Evolutionary conservation across 1,140 invertebrate genomes (phyloP), one percentile per base, ranked within the genome.

Genomic region (Dysdera silvatica): DNA sequence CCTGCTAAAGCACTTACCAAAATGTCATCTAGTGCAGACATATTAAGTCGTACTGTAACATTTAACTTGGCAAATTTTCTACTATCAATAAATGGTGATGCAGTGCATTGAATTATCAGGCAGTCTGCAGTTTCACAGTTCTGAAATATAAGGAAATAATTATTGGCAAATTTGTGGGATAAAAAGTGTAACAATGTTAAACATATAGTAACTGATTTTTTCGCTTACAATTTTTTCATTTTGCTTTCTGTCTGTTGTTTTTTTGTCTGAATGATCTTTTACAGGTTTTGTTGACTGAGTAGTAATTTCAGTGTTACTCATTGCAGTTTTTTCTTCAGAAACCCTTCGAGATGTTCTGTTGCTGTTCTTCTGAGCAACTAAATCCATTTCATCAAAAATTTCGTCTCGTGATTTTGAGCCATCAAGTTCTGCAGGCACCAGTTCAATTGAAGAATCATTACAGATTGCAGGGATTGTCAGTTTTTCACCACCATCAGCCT

Each of bases 41-140:
- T 14, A 35, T 65, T 53, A 1, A 65, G 40, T 33, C 37, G n/a
- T 14, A 52, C 37, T 52, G 54, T 29, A 26, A 59, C 32, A 4
- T 41, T 43, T n/a, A 65, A 56, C 24, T 43, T 58, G 0, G 62
- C 62, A 53, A 52, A 43, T 52, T 53, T 58, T 45, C 49, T 52
- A 10, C 26, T 58, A 10, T 65, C 49, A 23, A 32, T 8, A 53
- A 65, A 65, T 28, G 55, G 55, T 8, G 47, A 43, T 16, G 62
- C 55, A n/a, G 62, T 35, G 24, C 62, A 65, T 18, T 52, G 32
- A 47, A 65, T 65, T 20, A n/a, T 31, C 20, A 33, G 52, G 37
- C 62, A 65, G 5, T 58, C 31, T 6, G 49, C 33, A 29, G 55
- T 58, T 28, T 57, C 55, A 47, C 62, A 65, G 37, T 58, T 65